Evolutionary conservation across 2,888 invertebrate species (phyloP), one percentile per base, ranked within the genome.

Genomic region (Lasioglossum zephyrum): DNA sequence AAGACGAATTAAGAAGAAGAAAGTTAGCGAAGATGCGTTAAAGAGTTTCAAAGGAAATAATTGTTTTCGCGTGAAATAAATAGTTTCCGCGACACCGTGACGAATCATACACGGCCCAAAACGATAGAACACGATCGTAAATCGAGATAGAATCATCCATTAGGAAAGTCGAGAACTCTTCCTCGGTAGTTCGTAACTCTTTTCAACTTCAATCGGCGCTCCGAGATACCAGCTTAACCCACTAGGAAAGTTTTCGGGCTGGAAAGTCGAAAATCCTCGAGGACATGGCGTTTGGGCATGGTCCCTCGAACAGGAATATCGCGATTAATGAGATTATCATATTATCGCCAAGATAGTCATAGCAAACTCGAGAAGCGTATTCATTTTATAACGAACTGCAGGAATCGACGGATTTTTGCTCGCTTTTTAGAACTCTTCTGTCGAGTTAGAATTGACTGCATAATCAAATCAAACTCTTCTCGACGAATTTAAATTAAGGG

Each of bases 111-210:
- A n/a, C 41, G n/a, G 44, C 26, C 31, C 16, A 39, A 66, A 74
- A 26, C 73, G 63, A 74, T 70, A 26, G 75, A 26, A 57, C 53
- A 72, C 53, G 41, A 47, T 70, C 18, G 75, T 72, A 76, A 76
- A 81, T 70, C 47, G 75, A 26, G 76, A 81, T 76, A 22, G 73
- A 77, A 74, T 77, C 77, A 47, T 84, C 74, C 60, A 63, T 76
- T 72, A 66, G 73, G 22, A 74, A 82, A 82, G 77, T 84, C 73
- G 73, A n/a, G n/a, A 69, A 49, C 84, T 84, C 81, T 73, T 39
- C 73, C 82, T 26, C 69, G 31, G 49, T 41, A 80, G 81, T 81
- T 74, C 49, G 77, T 73, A 84, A 77, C 82, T 84, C 77, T 84
- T 70, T 81, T 49, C 60, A 82, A 82, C 82, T 84, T 82, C 31